Conservation (phyloP, 2,888 invertebrate genomes). For the Macroteleia sp. region DNA sequence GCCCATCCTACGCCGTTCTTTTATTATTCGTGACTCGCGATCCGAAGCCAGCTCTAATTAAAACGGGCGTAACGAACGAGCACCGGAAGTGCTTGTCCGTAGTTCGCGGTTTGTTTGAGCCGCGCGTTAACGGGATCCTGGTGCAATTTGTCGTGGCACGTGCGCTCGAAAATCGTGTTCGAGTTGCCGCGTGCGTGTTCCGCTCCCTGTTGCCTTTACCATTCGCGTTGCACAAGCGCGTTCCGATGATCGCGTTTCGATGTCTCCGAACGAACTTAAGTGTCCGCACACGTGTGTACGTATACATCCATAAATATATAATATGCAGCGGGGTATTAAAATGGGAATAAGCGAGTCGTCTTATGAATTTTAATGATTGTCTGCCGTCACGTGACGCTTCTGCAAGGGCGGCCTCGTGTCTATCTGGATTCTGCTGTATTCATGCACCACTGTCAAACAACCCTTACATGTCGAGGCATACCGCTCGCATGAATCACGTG, state of each 20-base stretch:
- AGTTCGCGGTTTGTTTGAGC: conserved; percentile 54
- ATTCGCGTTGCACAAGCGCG: background rate
- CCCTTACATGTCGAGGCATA: no score
- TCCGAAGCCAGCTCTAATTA: conserved; percentile 49
- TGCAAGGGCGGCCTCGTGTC: conserved; percentile 58
- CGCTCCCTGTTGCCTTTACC: background rate
- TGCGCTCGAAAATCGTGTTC: conserved; percentile 35
- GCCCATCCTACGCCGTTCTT: background rate
- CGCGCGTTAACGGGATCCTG: conserved; percentile 44
- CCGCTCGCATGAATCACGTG: no score
- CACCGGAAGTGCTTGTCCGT: conserved; percentile 52
- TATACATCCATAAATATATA: conserved; percentile 49
- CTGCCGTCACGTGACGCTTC: conserved; percentile 57
- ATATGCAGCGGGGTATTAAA: conserved; percentile 41
- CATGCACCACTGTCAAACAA: no score
- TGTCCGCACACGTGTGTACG: conserved; percentile 3
- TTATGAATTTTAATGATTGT: conserved; percentile 68
- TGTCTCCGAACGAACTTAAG: conserved; percentile 26
- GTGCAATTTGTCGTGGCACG: conserved; percentile 51
- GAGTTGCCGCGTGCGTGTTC: conserved; percentile 22
- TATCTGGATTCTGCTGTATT: conserved; percentile 47
- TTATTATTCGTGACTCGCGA: conserved; percentile 27
- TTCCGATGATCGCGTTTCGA: conserved; percentile 10
- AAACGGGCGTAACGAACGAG: conserved; percentile 55
- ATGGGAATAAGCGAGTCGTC: conserved; percentile 57